Evolutionary conservation across 2,797 vertebrate genomes (phyloP).

Genomic region (Parauchenoglanis ngamensis): DNA sequence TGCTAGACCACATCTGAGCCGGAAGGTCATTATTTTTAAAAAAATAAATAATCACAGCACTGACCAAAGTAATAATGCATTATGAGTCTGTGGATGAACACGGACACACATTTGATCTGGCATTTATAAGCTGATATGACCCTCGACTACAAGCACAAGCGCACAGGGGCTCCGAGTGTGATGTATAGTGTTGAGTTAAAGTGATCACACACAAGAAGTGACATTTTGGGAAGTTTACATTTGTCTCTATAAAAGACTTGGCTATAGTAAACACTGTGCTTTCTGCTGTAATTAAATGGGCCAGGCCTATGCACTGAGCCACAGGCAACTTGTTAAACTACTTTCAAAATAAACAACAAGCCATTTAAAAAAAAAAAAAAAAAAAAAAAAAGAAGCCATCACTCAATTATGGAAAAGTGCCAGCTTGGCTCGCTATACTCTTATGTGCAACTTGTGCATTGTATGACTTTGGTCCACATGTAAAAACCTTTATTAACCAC

Average conservation of each 20-base stretch:
- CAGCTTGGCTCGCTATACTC: neutral
- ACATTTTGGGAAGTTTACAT: neutral
- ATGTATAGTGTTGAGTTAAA: constrained; percentile 14
- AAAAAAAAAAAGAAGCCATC: no score
- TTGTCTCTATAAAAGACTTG: constrained; percentile 15
- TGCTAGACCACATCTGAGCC: neutral
- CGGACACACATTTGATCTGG: neutral
- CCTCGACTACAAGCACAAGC: neutral
- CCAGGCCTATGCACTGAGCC: neutral
- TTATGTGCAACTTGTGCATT: constrained; percentile 6
- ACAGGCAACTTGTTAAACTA: constrained; percentile 9
- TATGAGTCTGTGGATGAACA: neutral
- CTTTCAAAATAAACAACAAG: constrained; percentile 1
- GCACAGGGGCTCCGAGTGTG: neutral
- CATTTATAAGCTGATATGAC: neutral
- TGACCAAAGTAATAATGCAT: neutral
- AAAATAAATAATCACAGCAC: neutral
- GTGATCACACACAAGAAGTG: neutral
- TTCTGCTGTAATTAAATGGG: neutral
- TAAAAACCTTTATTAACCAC: constrained; percentile 1
- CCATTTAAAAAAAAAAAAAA: neutral
- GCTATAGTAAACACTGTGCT: constrained; percentile 25
- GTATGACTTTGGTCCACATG: constrained; percentile 4
- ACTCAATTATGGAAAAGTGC: neutral
- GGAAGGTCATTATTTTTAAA: neutral